Conservation (phyloP, 2,888 invertebrate species). For the Eupithecia centaureata region DNA sequence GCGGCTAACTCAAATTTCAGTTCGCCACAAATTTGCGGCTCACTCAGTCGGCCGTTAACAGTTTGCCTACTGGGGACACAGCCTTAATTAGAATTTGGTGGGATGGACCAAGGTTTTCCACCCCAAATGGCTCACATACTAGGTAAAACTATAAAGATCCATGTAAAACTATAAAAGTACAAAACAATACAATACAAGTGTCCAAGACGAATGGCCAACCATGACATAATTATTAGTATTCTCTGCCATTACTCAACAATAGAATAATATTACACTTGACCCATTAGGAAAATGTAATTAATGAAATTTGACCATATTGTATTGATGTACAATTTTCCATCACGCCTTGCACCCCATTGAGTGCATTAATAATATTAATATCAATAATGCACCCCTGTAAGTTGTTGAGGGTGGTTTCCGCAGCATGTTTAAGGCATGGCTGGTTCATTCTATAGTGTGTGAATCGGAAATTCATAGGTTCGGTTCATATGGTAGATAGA, state of each 20-base stretch:
- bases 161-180: no score
- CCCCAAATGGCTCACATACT: no score
- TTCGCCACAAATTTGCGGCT: no score
- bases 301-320: constrained; percentile 30
- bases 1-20: no score
- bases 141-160: no score
- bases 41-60: no score
- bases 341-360: constrained; percentile 42
- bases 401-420: constrained; percentile 28
- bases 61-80: no score
- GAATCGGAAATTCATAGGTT: no score
- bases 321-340: constrained; percentile 46
- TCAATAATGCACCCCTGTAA: constrained; percentile 39
- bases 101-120: no score
- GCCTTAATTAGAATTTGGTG: no score
- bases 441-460: constrained; percentile 3
- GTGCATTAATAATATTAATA: constrained; percentile 51
- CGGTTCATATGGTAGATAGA: no score
- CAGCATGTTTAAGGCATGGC: constrained; percentile 9
- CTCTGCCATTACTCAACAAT: constrained; percentile 3
- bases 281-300: constrained; percentile 25
- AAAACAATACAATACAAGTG: constrained; percentile 12
- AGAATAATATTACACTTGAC: constrained; percentile 22
- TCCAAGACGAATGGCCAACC: constrained; percentile 21
- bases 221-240: background rate